Conservation (phyloP, 2,113 vertebrate genomes). For the Conger conger region DNA sequence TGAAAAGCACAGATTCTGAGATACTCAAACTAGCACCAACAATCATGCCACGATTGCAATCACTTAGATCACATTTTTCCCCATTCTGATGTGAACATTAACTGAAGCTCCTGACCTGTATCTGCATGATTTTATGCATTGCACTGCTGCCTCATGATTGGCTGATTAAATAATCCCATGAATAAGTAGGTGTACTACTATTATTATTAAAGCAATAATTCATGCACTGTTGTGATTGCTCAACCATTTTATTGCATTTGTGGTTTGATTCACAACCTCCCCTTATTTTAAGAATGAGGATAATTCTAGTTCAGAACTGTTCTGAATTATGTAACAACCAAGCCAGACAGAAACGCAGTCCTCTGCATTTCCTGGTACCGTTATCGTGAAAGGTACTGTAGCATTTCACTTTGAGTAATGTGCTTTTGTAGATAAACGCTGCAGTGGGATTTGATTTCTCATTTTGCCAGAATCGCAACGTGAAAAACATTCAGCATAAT, state of each 20-base stretch:
- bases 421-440: neutral
- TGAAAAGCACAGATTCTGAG: too few species aligned
- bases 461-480: neutral
- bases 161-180: too few species aligned
- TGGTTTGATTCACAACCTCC: neutral
- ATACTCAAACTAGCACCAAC: too few species aligned
- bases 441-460: neutral
- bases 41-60: too few species aligned
- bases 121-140: too few species aligned
- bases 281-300: neutral
- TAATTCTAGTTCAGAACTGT: neutral
- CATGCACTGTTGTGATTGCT: neutral
- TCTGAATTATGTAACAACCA: neutral
- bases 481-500: neutral
- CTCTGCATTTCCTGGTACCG: neutral
- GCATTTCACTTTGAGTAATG: neutral
- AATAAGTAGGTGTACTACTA: too few species aligned
- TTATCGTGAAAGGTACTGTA: neutral
- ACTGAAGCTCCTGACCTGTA: too few species aligned
- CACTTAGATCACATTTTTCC: too few species aligned
- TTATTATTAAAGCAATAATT: neutral
- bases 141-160: too few species aligned
- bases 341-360: neutral
- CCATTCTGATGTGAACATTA: too few species aligned
- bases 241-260: neutral